Conservation (phyloP, 2,888 invertebrate species). For the Archaeoteleia sp. region DNA sequence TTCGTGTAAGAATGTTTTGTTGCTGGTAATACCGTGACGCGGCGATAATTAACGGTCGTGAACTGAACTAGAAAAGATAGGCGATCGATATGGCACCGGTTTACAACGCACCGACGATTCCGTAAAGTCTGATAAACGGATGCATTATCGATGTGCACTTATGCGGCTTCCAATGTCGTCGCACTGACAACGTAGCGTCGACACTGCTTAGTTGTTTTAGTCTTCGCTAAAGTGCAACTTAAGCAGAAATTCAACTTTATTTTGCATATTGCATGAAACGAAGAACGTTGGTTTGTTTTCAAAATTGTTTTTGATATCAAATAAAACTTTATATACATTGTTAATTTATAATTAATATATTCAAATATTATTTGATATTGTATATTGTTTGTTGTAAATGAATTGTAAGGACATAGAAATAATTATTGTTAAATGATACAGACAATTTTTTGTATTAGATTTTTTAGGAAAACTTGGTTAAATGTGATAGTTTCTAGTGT, state of each 20-base stretch:
- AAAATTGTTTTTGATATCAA: no score
- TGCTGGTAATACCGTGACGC: slow-evolving; percentile 25
- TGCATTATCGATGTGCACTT: slow-evolving; percentile 68
- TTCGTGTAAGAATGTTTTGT: slow-evolving; percentile 20
- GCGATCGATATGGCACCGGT: slow-evolving; percentile 43
- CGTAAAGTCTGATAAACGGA: slow-evolving; percentile 48
- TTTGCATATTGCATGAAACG: neutral
- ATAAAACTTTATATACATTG: no score
- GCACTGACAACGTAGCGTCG: slow-evolving; percentile 31
- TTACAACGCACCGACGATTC: slow-evolving; percentile 35
- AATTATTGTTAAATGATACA: no score
- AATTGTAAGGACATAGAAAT: no score
- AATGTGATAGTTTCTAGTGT: no score
- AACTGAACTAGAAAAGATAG: slow-evolving; percentile 46
- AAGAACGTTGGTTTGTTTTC: neutral
- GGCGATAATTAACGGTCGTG: slow-evolving; percentile 42
- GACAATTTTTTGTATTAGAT: no score
- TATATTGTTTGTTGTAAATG: no score
- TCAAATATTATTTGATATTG: no score
- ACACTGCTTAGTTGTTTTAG: slow-evolving; percentile 19
- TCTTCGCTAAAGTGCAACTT: neutral
- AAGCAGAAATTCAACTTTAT: neutral
- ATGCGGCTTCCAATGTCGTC: slow-evolving; percentile 63
- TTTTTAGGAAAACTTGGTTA: no score
- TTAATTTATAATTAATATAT: no score